Base-by-base conservation (phyloP, 2,113 vertebrate genomes). In the Alligator mississippiensis region DNA sequence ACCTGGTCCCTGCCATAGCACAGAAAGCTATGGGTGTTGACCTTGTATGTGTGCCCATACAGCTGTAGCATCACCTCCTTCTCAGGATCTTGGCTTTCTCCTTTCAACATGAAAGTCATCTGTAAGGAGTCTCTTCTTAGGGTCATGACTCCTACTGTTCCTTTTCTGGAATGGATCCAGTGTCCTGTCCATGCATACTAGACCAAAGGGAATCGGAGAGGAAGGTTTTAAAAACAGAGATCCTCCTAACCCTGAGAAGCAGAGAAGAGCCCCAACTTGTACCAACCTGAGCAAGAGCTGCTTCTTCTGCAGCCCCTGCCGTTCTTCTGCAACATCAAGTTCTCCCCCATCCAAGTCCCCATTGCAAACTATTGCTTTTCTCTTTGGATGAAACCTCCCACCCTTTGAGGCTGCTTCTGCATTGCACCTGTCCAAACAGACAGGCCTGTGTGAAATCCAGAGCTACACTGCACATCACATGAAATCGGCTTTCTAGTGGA, bases 21-120 rank as follows among this genome's bases (percentile, higher is more conserved):
- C 82, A 98, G 98, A 97, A 98, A 99, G 97, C 98, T 99, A 91
- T 99, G 98, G 2, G 98, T 99, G 92, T 99, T 99, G 75, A 99
- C 97, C 1, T 91, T 94, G 94, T 99, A 98, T 4, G 89, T 84
- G 17, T 97, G 97, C 9, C 98, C 98, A 0, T 99, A 99, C 28
- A 99, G 98, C 30, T 12, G 94, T 64, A 99, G 95, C 15, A 87
- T 97, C 70, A 98, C 97, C 85, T 92, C 84, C 4, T 91, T 97
- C 0, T 70, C 18, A 11, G 94, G 25, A 4, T 98, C 97, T 90
- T 99, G 98, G 3, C 97, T 89, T 0, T 59, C 58, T 6, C 97
- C 95, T 70, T 88, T 63, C 0, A 97, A 98, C 70, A 95, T 97
- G 55, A 99, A 99, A 13, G 98, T 98, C 89, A 99, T 98, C 97